Conservation (phyloP, 1,140 invertebrate genomes). For the Tetramorium simillimum region DNA sequence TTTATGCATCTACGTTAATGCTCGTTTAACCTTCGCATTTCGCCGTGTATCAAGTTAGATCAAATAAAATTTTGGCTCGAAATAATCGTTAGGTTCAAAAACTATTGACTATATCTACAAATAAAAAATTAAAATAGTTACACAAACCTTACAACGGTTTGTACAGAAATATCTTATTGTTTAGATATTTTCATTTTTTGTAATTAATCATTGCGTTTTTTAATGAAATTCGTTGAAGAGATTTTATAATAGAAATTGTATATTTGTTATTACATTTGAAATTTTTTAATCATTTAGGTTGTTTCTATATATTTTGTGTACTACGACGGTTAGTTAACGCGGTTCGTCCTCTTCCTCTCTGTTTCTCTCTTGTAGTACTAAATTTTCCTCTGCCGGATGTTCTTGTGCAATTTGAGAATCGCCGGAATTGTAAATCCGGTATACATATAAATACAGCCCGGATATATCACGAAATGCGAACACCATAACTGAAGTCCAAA, state of each 20-base stretch:
- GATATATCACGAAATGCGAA: slow-evolving; percentile 1
- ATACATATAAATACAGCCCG: not conserved
- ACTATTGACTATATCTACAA: not conserved
- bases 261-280: not conserved
- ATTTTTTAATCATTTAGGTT: not conserved
- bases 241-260: not conserved
- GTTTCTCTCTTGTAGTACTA: slow-evolving; percentile 26
- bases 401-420: slow-evolving; percentile 22
- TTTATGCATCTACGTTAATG: slow-evolving; percentile 53
- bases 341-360: slow-evolving; percentile 14
- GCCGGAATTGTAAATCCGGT: slow-evolving; percentile 1
- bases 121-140: not conserved
- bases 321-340: not conserved
- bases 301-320: not conserved
- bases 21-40: slow-evolving; percentile 43
- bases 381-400: slow-evolving; percentile 46
- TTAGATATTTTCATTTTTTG: not conserved
- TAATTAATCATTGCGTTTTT: not conserved
- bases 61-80: not conserved
- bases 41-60: not conserved
- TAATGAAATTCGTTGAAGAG: not conserved
- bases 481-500: slow-evolving; percentile 14
- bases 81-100: not conserved
- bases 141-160: not conserved
- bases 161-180: not conserved